A percentile compares a stretch with the other conserved stretches of the same genome.
These are phyloP conservation scores for Dendrocopos noguchii DNA, from an alignment of 2,113 vertebrate species.

Conservation along the genomic window DNA sequence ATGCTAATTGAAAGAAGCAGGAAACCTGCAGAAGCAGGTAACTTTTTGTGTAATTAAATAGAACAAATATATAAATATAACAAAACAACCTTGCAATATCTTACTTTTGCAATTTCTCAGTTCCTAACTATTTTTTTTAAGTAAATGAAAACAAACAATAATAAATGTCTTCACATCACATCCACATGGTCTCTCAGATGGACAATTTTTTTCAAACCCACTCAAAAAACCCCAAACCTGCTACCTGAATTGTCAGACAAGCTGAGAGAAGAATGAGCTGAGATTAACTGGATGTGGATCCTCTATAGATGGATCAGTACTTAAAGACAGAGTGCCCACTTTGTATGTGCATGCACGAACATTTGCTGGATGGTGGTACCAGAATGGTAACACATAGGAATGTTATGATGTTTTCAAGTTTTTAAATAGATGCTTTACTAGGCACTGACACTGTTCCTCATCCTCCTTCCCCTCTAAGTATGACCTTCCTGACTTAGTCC, in stretches of 20 bases:
- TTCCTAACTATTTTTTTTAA: neutral
- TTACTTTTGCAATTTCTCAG: neutral
- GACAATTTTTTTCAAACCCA: neutral
- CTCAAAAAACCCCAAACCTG: neutral
- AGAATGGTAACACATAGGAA: neutral
- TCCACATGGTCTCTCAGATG: neutral
- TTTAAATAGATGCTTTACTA: neutral
- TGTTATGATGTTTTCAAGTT: neutral
- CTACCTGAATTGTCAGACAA: neutral
- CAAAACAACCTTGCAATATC: neutral
- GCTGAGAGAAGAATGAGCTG: neutral
- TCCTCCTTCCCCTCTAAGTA: neutral
- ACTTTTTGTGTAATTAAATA: neutral
- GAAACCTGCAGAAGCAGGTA: neutral
- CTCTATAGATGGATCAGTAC: neutral
- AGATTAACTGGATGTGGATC: neutral
- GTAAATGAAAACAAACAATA: neutral
- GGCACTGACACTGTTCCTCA: neutral
- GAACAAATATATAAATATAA: neutral
- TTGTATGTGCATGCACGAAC: neutral
- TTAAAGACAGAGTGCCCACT: neutral
- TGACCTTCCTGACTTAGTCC: neutral
- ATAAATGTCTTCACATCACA: neutral
- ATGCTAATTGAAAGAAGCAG: neutral
- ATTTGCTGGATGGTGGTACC: neutral